Conservation (phyloP, 1,140 invertebrate species). For the Fopius arisanus region DNA sequence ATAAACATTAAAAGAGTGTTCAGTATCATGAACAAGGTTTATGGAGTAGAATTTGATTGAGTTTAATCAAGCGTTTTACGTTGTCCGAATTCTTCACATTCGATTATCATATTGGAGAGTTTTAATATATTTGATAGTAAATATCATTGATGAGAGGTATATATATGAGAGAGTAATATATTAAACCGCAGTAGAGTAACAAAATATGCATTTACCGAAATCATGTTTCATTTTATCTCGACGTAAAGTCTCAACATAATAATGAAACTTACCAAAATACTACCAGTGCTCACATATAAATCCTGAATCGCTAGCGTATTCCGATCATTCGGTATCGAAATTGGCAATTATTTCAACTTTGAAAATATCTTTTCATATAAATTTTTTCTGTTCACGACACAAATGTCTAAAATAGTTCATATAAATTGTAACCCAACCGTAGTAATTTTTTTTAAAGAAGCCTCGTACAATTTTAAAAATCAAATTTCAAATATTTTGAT, state of each 20-base stretch:
- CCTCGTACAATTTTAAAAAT: too few relatives aligned
- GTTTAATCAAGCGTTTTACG: neutral
- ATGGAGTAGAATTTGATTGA: neutral
- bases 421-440: too few relatives aligned
- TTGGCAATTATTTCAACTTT: too few relatives aligned
- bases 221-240: neutral
- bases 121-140: constrained; percentile 11
- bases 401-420: too few relatives aligned
- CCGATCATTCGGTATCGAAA: too few relatives aligned
- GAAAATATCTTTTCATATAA: too few relatives aligned
- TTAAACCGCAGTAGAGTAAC: neutral
- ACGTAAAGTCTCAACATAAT: neutral
- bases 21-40: neutral
- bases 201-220: constrained; percentile 2
- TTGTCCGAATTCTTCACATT: neutral
- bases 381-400: too few relatives aligned
- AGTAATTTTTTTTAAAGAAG: too few relatives aligned
- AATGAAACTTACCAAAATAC: neutral
- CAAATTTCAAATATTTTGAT: too few relatives aligned
- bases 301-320: too few relatives aligned
- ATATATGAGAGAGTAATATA: constrained; percentile 7
- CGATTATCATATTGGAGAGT: neutral
- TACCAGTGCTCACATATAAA: too few relatives aligned
- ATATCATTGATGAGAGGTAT: neutral
- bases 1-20: too few relatives aligned